Evolutionary conservation across 2,888 invertebrate genomes (phyloP).

Genomic region (Cataglyphis livida): DNA sequence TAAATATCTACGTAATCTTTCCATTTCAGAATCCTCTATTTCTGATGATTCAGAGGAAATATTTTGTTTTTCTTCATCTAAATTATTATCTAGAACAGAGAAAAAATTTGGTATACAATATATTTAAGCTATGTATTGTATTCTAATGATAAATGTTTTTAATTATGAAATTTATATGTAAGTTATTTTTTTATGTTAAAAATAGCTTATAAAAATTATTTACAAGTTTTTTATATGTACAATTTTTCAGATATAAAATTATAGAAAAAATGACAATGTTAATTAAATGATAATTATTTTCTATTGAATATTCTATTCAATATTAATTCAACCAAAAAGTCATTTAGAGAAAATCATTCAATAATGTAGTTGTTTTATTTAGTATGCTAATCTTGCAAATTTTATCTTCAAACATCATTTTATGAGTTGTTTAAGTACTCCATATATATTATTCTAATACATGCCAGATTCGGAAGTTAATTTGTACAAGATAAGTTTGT

Average conservation of each 20-base stretch:
- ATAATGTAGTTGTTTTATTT: background rate
- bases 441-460: background rate
- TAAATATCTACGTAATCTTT: conserved; percentile 89
- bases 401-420: background rate
- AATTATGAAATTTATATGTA: background rate
- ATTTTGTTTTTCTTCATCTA: conserved; percentile 57
- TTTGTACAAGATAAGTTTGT: background rate
- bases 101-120: background rate
- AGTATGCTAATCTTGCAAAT: background rate
- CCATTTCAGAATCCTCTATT: conserved; percentile 87
- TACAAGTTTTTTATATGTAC: background rate
- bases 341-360: background rate
- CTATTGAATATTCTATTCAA: background rate
- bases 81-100: conserved; percentile 51
- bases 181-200: conserved; percentile 14
- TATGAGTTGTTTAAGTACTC: background rate
- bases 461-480: background rate
- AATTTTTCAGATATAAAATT: background rate
- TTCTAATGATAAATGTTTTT: background rate
- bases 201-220: background rate
- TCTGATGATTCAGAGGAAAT: conserved; percentile 68
- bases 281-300: background rate
- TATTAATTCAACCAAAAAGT: background rate
- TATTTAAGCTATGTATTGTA: background rate
- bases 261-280: background rate